A percentile compares a stretch with the other conserved stretches of the same genome.
phyloP scores from a whole-genome alignment of 2,888 invertebrate genomes.

The Suillia variegata region DNA sequence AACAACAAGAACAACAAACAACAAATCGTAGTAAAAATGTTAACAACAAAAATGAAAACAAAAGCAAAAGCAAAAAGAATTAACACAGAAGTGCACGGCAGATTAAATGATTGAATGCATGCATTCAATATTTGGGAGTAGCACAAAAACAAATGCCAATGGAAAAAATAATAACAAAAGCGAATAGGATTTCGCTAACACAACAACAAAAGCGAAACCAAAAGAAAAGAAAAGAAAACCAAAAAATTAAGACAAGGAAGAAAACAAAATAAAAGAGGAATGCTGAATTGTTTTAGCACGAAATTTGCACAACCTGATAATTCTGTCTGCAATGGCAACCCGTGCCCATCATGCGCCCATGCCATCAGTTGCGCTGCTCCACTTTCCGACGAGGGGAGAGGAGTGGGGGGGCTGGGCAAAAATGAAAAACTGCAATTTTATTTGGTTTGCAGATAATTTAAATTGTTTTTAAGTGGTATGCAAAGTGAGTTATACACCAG shows the following conservation, averaged over 20 bases:
- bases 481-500: slow-evolving; percentile 25
- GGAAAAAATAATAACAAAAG: slow-evolving; percentile 12
- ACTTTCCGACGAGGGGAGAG: no score
- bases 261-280: background rate
- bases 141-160: slow-evolving; percentile 19
- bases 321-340: no score
- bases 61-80: background rate
- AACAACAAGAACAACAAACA: background rate
- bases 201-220: slow-evolving; percentile 15
- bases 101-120: slow-evolving; percentile 36
- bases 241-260: no score
- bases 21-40: background rate
- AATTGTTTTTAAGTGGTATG: slow-evolving; percentile 33
- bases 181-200: background rate
- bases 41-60: background rate
- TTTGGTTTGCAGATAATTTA: slow-evolving; percentile 29
- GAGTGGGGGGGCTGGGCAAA: no score
- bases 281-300: slow-evolving; percentile 24
- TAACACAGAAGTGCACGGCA: background rate
- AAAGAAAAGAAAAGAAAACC: no score
- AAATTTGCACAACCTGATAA: slow-evolving; percentile 22
- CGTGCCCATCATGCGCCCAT: no score
- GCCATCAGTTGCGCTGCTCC: background rate
- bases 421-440: slow-evolving; percentile 20
- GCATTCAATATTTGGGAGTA: slow-evolving; percentile 3